Base-by-base conservation (phyloP, 2,797 vertebrate species). In the Enteromius thamalakanensis region DNA sequence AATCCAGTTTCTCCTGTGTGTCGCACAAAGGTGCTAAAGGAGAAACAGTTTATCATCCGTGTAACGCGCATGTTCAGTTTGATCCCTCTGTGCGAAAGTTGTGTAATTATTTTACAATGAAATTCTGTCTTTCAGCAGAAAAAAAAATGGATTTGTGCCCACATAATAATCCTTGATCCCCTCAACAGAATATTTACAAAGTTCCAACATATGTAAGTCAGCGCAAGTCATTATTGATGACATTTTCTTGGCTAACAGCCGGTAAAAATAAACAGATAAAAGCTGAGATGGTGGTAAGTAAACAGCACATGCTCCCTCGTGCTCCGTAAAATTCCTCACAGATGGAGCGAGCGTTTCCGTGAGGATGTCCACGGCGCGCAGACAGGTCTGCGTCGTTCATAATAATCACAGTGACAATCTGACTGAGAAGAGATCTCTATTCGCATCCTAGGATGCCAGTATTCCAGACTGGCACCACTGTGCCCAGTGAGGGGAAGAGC, bases 401-500 rank as follows among this genome's bases (percentile, higher is more conserved):
- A 95, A 94, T 89, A 91, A 91, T 90, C 83, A 87, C 87, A 84
- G 55, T 92, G 90, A 91, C 94, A 94, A 95, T 93, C 92, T 94
- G 94, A 95, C 93, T 45, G 90, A 49, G 83, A 86, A 89, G 92
- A 80, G 93, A 93, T 93, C 91, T 92, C 89, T 89, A 8, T 92
- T 93, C 93, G 89, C 88, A 91, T 95, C 95, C 94, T 94, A 94
- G 93, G 94, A 93, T 94, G 95, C 94, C 94, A 79, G 84, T 80
- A 12, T 88, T 93, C 92, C 92, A 91, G 90, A 91, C 90, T 91
- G 90, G 91, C 94, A 93, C 87, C 92, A 90, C 91, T 89, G 88
- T 95, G 92, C 91, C 72, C 90, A 89, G 89, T 92, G 92, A 96
- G 95, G 93, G 95, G 94, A 96, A 95, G 96, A 93, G 94, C 90